A percentile compares a stretch with the other conserved stretches of the same genome.
Evolutionary conservation across 1,140 invertebrate species (phyloP).

Genomic region (Drosophila oshimai): DNA sequence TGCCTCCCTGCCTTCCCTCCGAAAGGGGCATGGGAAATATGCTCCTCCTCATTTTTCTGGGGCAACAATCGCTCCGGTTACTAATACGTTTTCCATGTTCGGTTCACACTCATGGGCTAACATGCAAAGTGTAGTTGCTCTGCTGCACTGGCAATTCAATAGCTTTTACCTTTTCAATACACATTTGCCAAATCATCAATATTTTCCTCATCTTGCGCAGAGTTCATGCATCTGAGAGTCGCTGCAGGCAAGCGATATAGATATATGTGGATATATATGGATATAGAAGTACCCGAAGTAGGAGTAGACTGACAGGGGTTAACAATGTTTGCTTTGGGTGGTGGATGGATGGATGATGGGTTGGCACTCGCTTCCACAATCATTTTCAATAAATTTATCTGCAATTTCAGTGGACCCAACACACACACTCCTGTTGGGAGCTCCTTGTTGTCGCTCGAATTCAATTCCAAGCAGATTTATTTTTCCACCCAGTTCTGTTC

Average conservation of each 20-base stretch:
- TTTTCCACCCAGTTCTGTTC: slow-evolving; percentile 18
- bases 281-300: slow-evolving; percentile 28
- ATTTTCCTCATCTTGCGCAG: slow-evolving; percentile 46
- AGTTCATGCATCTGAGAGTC: slow-evolving; percentile 52
- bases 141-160: slow-evolving; percentile 64
- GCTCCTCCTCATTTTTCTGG: slow-evolving; percentile 1
- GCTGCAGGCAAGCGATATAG: slow-evolving; percentile 13
- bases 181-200: slow-evolving; percentile 79
- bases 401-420: slow-evolving; percentile 51
- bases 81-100: slow-evolving; percentile 68
- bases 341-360: background rate
- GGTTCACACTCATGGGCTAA: slow-evolving; percentile 20
- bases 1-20: no score
- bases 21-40: slow-evolving; percentile 26
- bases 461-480: slow-evolving; percentile 47
- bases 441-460: slow-evolving; percentile 42
- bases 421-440: background rate
- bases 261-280: no score
- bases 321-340: slow-evolving; percentile 29
- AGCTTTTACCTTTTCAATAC: slow-evolving; percentile 63
- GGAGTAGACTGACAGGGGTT: background rate
- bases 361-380: slow-evolving; percentile 38
- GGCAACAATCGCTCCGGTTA: slow-evolving; percentile 37
- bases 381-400: slow-evolving; percentile 80
- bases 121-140: slow-evolving; percentile 51